Base-by-base conservation (phyloP, 2,797 vertebrate species). In the Poeciliopsis gracilis region DNA sequence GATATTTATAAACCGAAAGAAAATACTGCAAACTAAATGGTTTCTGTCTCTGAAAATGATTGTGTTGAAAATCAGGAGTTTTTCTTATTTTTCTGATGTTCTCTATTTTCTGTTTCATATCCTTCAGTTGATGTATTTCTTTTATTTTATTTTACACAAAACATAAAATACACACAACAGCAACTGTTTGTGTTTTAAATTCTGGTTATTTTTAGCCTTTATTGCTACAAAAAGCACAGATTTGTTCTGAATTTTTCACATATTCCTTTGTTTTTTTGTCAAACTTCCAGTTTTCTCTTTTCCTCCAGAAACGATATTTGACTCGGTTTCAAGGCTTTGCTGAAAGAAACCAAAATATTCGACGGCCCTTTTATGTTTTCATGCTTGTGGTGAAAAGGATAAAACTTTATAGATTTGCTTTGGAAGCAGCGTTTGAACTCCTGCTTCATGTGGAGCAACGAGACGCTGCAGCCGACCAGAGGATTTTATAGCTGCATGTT, bases 381-480 rank as follows among this genome's bases (percentile, higher is more conserved):
- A 85, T 28, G 20, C 73, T 80, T 43, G 61, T 75, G 61, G 47
- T 73, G 1, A 28, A 28, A 73, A 41, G 1, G 28, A 78, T 53
- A 20, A 73, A 84, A 79, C 12, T 77, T 25, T 67, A 20, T 82
- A 76, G 28, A 66, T 8, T 5, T 10, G 36, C 61, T 81, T 73
- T 77, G 59, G 23, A 33, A 33, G 38, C 16, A 45, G 2, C 25
- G 33, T 83, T 79, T 83, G 51, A 4, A 41, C 70, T 38, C 49
- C 1, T 51, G 69, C 30, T 85, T 79, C 72, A 73, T 78, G 41
- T 71, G 81, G 61, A 70, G 73, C 57, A 51, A n/a, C n/a, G 45
- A 9, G 49, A 59, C 33, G 20, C 63, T 67, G 63, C 38, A 43
- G 33, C 18, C 20, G 33, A 66, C 61, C 33, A 23, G 36, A 67